Evolutionary conservation across 2,797 vertebrate genomes (phyloP).

Genomic region (Eupleurogrammus muticus): DNA sequence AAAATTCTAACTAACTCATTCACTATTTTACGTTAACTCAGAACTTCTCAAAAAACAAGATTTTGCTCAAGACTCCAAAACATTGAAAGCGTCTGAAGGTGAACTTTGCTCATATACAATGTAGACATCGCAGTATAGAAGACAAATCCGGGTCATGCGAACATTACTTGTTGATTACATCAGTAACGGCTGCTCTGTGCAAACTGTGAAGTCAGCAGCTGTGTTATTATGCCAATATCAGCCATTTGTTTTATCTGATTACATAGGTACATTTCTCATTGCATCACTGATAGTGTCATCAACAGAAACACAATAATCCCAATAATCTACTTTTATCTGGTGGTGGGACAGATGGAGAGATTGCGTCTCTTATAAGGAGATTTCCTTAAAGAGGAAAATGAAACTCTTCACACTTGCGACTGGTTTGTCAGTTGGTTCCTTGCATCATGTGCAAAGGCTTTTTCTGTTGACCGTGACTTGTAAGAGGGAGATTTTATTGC

Average conservation of each 20-base stretch:
- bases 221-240: slow-evolving; percentile 44
- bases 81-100: slow-evolving; percentile 11
- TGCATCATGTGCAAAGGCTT: not conserved
- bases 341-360: slow-evolving; percentile 50
- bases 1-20: not conserved
- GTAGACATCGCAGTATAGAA: slow-evolving; percentile 19
- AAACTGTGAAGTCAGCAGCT: slow-evolving; percentile 62
- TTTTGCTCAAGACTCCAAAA: slow-evolving; percentile 3
- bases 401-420: not conserved
- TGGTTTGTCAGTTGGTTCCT: not conserved
- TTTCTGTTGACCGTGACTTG: not conserved
- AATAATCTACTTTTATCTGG: slow-evolving; percentile 64
- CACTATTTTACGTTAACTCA: not conserved
- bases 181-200: slow-evolving; percentile 56
- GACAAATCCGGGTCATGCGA: slow-evolving; percentile 64
- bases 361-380: slow-evolving; percentile 21
- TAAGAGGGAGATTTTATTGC: too few relatives aligned
- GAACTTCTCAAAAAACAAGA: too few relatives aligned
- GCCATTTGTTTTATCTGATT: slow-evolving; percentile 32
- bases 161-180: slow-evolving; percentile 68
- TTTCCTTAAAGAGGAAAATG: slow-evolving; percentile 6
- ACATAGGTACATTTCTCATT: slow-evolving; percentile 38
- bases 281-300: slow-evolving; percentile 53
- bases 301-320: slow-evolving; percentile 67
- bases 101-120: slow-evolving; percentile 37